Evolutionary conservation across 2,113 vertebrate species (phyloP).

Genomic region (crab-eating macaque (Macaca fascicularis)): T2T-MFA8v1.1 NC_088379.1:34421501-34422000

Average conservation of each 20-base stretch:
- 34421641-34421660: background rate
- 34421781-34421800: background rate
- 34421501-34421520: background rate
- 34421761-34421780: background rate
- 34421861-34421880: background rate
- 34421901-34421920: background rate
- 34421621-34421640: background rate
- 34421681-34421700: background rate
- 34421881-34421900: background rate
- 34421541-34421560: background rate
- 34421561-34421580: background rate
- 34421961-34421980: too few species aligned
- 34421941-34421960: too few species aligned
- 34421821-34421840: background rate
- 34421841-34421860: background rate
- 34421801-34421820: background rate
- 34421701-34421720: background rate
- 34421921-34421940: too few species aligned
- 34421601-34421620: background rate
- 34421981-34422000: too few species aligned
- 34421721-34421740: background rate
- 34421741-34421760: background rate
- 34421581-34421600: background rate
- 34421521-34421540: background rate
- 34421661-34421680: background rate